phyloP scores from a whole-genome alignment of 2,888 invertebrate species.

The Scrobipalpa atriplicella region DNA sequence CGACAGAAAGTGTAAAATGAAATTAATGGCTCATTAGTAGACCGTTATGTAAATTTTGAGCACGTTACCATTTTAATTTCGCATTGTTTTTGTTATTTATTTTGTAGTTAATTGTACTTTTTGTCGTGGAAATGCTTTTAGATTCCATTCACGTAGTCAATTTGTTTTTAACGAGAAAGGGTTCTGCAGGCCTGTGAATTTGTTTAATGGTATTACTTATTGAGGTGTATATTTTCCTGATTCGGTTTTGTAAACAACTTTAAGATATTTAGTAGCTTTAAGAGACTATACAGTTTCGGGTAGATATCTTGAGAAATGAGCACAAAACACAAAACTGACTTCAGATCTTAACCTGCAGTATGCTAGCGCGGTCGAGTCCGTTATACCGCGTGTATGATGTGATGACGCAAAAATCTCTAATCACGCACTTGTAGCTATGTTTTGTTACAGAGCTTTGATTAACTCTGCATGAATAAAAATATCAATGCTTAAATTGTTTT shows the following conservation, averaged over 20 bases:
- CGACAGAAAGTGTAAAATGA: constrained; percentile 10
- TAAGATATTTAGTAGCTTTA: neutral
- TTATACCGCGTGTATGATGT: no score
- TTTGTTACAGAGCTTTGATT: no score
- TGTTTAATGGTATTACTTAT: constrained; percentile 7
- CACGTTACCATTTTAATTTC: constrained; percentile 18
- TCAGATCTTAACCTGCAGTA: no score
- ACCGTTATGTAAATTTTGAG: constrained; percentile 21
- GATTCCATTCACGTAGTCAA: constrained; percentile 19
- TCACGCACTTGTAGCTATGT: no score
- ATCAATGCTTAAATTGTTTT: no score
- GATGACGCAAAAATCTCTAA: no score
- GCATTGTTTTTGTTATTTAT: constrained; percentile 22
- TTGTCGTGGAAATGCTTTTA: constrained; percentile 10
- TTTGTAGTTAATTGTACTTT: constrained; percentile 17
- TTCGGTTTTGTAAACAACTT: neutral
- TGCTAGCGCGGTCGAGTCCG: no score
- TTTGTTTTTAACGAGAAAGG: constrained; percentile 15
- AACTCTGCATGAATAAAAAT: no score
- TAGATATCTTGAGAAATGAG: no score
- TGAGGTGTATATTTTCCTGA: neutral
- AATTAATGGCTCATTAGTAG: constrained; percentile 17
- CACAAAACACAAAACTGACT: no score
- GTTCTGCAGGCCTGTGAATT: neutral
- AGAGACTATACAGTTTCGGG: no score